Evolutionary conservation across 92 coral and sea anemone genomes (phyloP).

Genomic region (Epizoanthus illoricatus): DNA sequence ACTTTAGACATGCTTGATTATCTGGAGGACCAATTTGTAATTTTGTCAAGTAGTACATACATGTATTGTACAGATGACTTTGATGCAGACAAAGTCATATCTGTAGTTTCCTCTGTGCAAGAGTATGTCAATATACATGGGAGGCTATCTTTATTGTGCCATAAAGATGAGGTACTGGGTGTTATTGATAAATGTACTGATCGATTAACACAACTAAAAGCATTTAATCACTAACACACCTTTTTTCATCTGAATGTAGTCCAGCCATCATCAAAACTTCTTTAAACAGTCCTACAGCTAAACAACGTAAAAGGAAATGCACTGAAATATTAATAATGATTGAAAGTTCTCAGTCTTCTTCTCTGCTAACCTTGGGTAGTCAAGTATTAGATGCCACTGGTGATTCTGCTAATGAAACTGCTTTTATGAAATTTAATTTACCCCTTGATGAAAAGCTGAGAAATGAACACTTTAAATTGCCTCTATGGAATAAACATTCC

Average conservation of each 20-base stretch:
- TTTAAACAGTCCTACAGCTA: neutral
- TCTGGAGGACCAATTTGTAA: no score
- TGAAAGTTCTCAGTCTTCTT: constrained; percentile 9
- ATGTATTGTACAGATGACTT: no score
- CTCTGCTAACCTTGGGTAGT: neutral
- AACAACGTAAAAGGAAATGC: constrained; percentile 20
- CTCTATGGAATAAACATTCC: neutral
- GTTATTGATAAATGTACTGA: no score
- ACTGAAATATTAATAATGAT: constrained; percentile 20
- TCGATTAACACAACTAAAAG: no score
- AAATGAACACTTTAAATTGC: constrained; percentile 20
- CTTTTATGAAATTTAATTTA: constrained; percentile 22
- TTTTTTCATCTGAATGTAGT: neutral
- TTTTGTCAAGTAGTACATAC: no score
- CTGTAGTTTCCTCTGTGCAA: no score
- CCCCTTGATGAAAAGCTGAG: constrained; percentile 33
- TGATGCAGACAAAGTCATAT: no score
- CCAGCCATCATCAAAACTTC: neutral
- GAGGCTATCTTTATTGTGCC: no score
- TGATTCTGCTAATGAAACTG: constrained; percentile 11
- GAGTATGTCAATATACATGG: no score
- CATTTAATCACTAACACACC: neutral
- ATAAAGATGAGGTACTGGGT: no score
- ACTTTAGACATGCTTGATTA: no score
- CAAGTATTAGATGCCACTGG: constrained; percentile 18